These are phyloP conservation scores for Theodoxus fluviatilis DNA, from an alignment of 2,888 invertebrate species.

Conservation along the genomic window DNA sequence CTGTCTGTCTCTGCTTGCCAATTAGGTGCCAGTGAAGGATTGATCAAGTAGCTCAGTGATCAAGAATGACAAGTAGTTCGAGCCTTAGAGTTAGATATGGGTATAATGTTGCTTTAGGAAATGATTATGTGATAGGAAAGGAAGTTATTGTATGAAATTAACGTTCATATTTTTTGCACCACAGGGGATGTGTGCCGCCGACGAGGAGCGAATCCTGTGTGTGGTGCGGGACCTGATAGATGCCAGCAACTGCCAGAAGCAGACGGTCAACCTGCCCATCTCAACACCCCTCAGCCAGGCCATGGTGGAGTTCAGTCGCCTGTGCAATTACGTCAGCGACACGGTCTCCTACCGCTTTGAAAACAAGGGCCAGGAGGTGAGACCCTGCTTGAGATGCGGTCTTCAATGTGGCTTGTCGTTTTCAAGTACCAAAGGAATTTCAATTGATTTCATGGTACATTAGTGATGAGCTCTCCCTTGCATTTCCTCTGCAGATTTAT, in stretches of 20 bases:
- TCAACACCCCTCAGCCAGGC: slow-evolving; percentile 67
- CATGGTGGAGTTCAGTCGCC: slow-evolving; percentile 67
- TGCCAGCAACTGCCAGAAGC: slow-evolving; percentile 44
- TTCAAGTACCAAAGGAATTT: background rate
- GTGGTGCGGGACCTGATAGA: slow-evolving; percentile 67
- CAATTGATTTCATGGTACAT: background rate
- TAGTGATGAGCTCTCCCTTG: background rate
- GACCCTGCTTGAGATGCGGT: slow-evolving; percentile 38
- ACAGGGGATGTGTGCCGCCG: slow-evolving; percentile 46
- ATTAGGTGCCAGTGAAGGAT: too few species aligned
- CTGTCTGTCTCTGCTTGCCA: too few species aligned
- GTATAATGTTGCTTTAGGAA: too few species aligned
- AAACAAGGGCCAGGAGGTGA: slow-evolving; percentile 29
- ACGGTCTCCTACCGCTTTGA: slow-evolving; percentile 66
- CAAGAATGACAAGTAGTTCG: too few species aligned
- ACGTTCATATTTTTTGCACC: slow-evolving; percentile 28
- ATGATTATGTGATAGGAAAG: too few species aligned
- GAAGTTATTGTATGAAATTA: too few species aligned
- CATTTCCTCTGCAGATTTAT: too few species aligned
- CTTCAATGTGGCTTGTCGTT: background rate
- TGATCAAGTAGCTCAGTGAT: too few species aligned
- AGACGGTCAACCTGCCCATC: slow-evolving; percentile 64
- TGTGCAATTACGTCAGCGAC: slow-evolving; percentile 67
- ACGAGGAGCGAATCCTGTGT: slow-evolving; percentile 64
- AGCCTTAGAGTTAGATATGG: too few species aligned